Base-by-base conservation (phyloP, 1,140 invertebrate species). In the Campodea augens region DNA sequence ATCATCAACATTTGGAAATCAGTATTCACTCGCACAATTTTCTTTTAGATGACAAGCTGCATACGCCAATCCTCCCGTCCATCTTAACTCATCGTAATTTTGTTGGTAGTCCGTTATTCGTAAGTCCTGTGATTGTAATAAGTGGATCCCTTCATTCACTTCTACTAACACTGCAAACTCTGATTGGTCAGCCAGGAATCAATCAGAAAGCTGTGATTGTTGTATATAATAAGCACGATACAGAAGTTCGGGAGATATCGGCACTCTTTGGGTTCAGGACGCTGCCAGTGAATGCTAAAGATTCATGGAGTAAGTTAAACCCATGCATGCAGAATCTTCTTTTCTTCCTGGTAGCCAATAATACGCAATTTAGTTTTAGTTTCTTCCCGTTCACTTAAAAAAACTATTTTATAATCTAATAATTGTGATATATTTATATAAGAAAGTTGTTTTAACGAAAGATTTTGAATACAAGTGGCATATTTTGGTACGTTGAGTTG, bases 171-270 rank as follows among this genome's bases (percentile, higher is more conserved):
- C 49, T 71, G 23, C 63, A 70, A 52, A 67, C 67, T 10, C 46
- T 68, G 15, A 52, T 69, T 23, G 60, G 65, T 52, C 67, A 69
- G 46, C 66, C 68, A 20, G 68, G 68, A 13, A 55, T 71, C 15
- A 59, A 64, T 24, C 56, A 59, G 5, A 51, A 50, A 32, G 55
- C 48, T 49, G 49, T 59, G 27, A 49, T 53, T 38, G 52, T 60
- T 3, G 42, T 57, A 10, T 50, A 52, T 49, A 59, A 50, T 43
- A 43, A 45, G 21, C 24, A 50, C 18, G 46, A 52, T 45, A 47
- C 50, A 22, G 57, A 66, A 47, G 57, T 61, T 45, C 51, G 43
- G 25, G 52, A 58, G 12, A 44, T 66, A 19, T 54, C 58, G 5
- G 45, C 52, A 12, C 42, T 66, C 27, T 65, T 62, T 57, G 55